Conservation (phyloP, 2,113 vertebrate genomes). For the Scartelaos histophorus region DNA sequence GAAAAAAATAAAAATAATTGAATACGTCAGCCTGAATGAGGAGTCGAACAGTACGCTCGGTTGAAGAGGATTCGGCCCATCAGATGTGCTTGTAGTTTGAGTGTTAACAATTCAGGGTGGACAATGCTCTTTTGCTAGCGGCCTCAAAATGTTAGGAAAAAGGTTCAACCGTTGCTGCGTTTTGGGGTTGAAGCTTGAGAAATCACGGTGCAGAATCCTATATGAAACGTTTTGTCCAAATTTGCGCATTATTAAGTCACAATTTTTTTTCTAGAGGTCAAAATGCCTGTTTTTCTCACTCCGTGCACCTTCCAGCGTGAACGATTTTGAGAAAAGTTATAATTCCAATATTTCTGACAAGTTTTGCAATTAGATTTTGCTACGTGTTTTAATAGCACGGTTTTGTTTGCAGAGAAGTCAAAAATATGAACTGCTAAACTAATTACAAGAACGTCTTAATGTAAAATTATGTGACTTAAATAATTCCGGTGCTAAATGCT, state of each 20-base stretch:
- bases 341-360: no score
- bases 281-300: no score
- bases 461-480: no score
- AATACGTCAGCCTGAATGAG: conserved; percentile 61
- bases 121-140: conserved; percentile 7
- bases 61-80: conserved; percentile 49
- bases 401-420: background rate
- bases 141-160: background rate
- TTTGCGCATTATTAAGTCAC: no score
- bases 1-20: conserved; percentile 40
- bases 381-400: background rate
- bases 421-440: background rate
- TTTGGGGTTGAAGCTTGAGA: no score
- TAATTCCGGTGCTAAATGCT: no score
- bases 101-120: conserved; percentile 41
- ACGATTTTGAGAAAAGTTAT: no score
- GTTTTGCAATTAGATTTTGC: no score
- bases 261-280: no score
- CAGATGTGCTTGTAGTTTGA: conserved; percentile 28
- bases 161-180: conserved; percentile 12
- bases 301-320: no score
- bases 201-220: no score
- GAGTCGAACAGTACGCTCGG: conserved; percentile 55
- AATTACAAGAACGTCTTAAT: background rate
- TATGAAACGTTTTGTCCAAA: no score